Base-by-base conservation (phyloP, 2,113 vertebrate genomes). In the Engystomops pustulosus region DNA sequence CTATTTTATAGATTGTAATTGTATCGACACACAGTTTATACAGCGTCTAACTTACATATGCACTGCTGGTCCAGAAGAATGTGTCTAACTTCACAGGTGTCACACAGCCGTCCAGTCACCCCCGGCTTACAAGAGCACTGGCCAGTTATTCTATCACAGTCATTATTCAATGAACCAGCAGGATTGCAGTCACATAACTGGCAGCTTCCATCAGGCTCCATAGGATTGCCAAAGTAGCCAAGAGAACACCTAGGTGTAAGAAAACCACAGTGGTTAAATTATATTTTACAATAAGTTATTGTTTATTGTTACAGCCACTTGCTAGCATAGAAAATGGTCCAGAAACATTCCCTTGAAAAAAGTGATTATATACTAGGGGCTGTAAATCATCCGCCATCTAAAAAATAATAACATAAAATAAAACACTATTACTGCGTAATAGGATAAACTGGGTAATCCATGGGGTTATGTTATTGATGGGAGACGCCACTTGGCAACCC, bases 211-310 rank as follows among this genome's bases (percentile, higher is more conserved):
- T 92, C 92, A 0, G 86, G 86, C 12, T 49, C 27, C 0, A 79
- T 88, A 1, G 97, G 97, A 87, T 95, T 91, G 5, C 98, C 97
- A 0, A 95, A 90, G 87, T 96, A 97, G 88, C 97, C 95, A 0
- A 85, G 18, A 1, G 97, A 95, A 85, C 98, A 99, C 88, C 97
- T 99, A 70, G 0, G 27, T 4, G 15, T n/a, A 76, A 78, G 2
- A 51, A 77, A 85, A 2, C 9, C 68, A 69, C n/a, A n/a, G n/a
- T n/a, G n/a, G n/a, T n/a, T n/a, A n/a, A n/a, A n/a, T n/a, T n/a
- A n/a, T n/a, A n/a, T n/a, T n/a, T n/a, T n/a, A n/a, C n/a, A n/a
- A n/a, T n/a, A n/a, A n/a, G n/a, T n/a, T n/a, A n/a, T n/a, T n/a
- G n/a, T n/a, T n/a, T n/a, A n/a, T n/a, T n/a, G n/a, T n/a, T n/a